Conservation (phyloP, 1,140 invertebrate genomes). For the Yoshiicerus persimilis region DNA sequence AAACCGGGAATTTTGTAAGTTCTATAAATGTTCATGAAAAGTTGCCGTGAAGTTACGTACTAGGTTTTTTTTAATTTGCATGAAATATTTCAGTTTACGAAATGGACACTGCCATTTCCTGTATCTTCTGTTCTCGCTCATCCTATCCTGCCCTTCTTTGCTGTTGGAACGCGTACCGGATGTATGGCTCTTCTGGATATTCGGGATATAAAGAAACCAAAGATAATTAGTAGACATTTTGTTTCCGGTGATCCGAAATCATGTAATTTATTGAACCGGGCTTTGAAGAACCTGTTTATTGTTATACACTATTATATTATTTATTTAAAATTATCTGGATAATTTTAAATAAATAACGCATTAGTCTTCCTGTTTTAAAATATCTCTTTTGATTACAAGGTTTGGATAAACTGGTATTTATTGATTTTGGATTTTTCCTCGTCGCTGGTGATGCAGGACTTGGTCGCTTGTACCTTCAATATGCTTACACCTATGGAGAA, state of each 20-base stretch:
- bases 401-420: background rate
- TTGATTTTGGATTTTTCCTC: background rate
- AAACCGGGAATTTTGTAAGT: conserved; percentile 37
- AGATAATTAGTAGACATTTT: background rate
- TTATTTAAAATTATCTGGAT: too few species aligned
- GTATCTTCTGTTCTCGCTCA: conserved; percentile 26
- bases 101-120: conserved; percentile 38
- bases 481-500: background rate
- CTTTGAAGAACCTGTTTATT: too few species aligned
- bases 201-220: conserved; percentile 32
- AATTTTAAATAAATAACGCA: too few species aligned
- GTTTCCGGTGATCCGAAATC: background rate
- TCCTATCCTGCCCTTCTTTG: conserved; percentile 38
- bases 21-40: background rate
- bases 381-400: background rate
- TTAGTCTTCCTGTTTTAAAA: background rate
- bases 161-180: conserved; percentile 35
- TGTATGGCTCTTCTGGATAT: conserved; percentile 39
- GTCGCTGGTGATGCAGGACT: background rate
- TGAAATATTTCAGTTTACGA: background rate
- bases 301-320: too few species aligned
- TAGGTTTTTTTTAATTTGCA: background rate
- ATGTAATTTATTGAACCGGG: background rate
- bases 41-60: background rate
- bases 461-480: background rate